Percentiles rank a stretch among this genome's conserved stretches.
phyloP scores from a whole-genome alignment of 2,888 invertebrate genomes.

The Tribolium freemani region DNA sequence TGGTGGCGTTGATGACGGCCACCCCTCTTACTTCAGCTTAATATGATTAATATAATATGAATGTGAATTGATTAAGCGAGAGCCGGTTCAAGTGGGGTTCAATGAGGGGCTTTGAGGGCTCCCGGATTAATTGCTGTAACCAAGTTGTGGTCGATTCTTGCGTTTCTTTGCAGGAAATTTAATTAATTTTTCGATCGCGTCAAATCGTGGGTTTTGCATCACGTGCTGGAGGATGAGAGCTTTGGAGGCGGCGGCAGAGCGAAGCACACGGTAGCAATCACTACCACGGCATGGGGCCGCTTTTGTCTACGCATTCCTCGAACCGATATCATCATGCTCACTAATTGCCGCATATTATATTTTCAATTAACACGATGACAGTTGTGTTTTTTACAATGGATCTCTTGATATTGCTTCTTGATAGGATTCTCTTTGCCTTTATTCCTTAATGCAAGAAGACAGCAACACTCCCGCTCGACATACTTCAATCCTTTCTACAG shows the following conservation, averaged over 20 bases:
- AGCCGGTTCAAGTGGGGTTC: conserved; percentile 56
- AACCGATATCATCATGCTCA: conserved; percentile 61
- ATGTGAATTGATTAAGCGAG: conserved; percentile 62
- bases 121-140: conserved; percentile 59
- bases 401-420: conserved; percentile 47
- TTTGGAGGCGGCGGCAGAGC: conserved; percentile 50
- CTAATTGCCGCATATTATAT: conserved; percentile 77
- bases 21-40: conserved; percentile 60
- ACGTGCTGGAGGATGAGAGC: conserved; percentile 41
- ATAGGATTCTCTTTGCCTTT: conserved; percentile 41
- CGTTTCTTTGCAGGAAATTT: conserved; percentile 34
- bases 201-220: conserved; percentile 37
- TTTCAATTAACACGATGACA: conserved; percentile 78
- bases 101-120: conserved; percentile 52
- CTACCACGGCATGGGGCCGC: conserved; percentile 60
- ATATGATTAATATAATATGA: conserved; percentile 63
- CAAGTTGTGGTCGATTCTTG: conserved; percentile 56
- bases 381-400: conserved; percentile 69
- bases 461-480: conserved; percentile 32
- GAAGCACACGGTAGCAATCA: conserved; percentile 65
- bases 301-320: conserved; percentile 61
- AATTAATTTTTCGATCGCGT: conserved; percentile 40
- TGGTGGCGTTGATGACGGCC: conserved; percentile 28
- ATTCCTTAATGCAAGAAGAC: conserved; percentile 37
- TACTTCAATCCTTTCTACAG: conserved; percentile 5